A percentile compares a stretch with the other conserved stretches of the same genome.
Evolutionary conservation across 2,888 invertebrate species (phyloP).

Genomic region (Tholera decimalis): DNA sequence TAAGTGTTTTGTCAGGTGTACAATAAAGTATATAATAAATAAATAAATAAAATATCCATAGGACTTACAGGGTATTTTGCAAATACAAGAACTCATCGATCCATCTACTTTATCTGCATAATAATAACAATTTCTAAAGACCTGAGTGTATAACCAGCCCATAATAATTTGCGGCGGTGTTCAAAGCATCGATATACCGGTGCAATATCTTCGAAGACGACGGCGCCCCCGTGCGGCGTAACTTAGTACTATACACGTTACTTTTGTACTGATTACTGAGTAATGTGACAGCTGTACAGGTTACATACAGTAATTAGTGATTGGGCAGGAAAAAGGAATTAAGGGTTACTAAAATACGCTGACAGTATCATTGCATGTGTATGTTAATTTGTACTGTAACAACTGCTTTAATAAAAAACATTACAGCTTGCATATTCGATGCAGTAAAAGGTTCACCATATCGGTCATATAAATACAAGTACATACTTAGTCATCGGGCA

Average conservation of each 20-base stretch:
- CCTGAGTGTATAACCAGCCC: constrained; percentile 54
- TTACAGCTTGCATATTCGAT: no score
- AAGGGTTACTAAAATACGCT: no score
- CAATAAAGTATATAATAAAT: no score
- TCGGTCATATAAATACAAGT: no score
- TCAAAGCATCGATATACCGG: constrained; percentile 69
- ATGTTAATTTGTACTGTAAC: no score
- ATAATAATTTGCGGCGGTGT: constrained; percentile 71
- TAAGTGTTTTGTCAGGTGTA: no score
- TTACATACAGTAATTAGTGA: constrained; percentile 32
- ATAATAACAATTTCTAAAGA: neutral
- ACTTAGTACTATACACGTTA: constrained; percentile 50
- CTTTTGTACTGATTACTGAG: constrained; percentile 52
- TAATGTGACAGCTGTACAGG: constrained; percentile 55
- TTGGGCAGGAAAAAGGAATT: neutral
- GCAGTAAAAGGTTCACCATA: no score
- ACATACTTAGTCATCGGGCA: no score
- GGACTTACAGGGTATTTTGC: neutral
- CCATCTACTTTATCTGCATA: neutral
- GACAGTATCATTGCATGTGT: no score
- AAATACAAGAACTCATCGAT: no score
- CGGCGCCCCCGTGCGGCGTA: constrained; percentile 68
- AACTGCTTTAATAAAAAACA: no score
- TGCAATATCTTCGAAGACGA: constrained; percentile 70
- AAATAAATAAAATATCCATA: no score